Evolutionary conservation across 2,113 vertebrate genomes (phyloP), one percentile per base, ranked within the genome.

Genomic region (Probosciger aterrimus): DNA sequence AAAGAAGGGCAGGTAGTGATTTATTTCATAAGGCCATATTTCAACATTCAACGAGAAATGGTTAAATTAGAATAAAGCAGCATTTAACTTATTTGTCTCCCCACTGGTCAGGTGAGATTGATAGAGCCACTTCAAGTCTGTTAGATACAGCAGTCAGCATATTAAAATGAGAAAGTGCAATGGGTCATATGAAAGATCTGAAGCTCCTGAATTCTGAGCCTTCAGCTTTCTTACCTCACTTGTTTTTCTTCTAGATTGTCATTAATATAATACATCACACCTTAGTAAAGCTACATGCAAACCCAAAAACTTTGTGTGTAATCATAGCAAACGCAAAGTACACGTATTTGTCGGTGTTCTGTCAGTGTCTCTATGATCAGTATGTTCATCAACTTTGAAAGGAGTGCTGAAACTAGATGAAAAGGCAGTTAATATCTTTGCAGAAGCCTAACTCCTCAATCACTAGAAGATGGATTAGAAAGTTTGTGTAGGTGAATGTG

Each of bases 271-370:
- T n/a, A 20, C 37, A 4, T 41, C 4, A 10, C 30, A 35, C 11
- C 57, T 71, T 37, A 31, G 15, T 33, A 53, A 64, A 70, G 49
- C 37, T 18, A 4, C 13, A 27, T 13, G 14, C 50, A 47, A 52
- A 52, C 39, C 20, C 49, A 3, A 64, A 76, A 81, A 49, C 33
- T 76, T 25, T 57, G 44, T 37, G 44, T 41, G n/a, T 35, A 24
- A 8, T 10, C 16, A 10, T 5, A 60, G 80, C 33, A 79, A 46
- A 41, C 39, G 37, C 52, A 55, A 39, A 62, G 18, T 63, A 41
- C 18, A 3, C 0, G 1, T 59, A 19, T 75, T 68, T 70, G 4
- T 67, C 0, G 0, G 35, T 59, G 4, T 47, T 78, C 19, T 16
- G 8, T 35, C 43, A 35, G 81, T 8, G 25, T 28, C 35, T 60